These are phyloP conservation scores for Belgica antarctica DNA, from an alignment of 2,888 invertebrate species.

Conservation along the genomic window DNA sequence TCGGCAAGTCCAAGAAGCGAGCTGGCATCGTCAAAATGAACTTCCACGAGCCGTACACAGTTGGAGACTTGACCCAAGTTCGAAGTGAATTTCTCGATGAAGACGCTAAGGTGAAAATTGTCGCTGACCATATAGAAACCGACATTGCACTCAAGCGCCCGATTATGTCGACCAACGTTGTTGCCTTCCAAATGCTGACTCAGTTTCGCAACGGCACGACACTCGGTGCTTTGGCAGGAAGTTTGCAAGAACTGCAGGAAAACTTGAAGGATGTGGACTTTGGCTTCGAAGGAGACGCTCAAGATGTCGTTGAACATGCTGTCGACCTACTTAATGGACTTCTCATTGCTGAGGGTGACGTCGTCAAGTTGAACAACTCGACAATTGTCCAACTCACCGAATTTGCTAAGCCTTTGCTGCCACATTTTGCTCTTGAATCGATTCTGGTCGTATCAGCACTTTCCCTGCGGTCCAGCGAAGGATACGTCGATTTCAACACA, in stretches of 20 bases:
- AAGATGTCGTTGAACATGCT: not conserved
- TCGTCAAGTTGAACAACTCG: not conserved
- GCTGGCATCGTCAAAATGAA: conserved; percentile 6
- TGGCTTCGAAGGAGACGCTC: conserved; percentile 3
- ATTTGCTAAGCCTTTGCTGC: conserved; percentile 6
- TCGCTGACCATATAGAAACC: not conserved
- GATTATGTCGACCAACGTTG: conserved; percentile 14
- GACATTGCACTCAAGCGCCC: conserved; percentile 15
- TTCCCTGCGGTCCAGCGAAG: not conserved
- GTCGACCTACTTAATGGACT: not conserved
- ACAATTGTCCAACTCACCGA: not conserved
- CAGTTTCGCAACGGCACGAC: not conserved
- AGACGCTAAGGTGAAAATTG: not conserved
- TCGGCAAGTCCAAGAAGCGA: too few relatives aligned
- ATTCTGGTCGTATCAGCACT: not conserved
- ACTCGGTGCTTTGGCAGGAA: not conserved
- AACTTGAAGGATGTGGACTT: conserved; percentile 2
- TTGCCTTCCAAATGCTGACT: conserved; percentile 20
- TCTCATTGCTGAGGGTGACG: not conserved
- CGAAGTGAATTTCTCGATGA: not conserved
- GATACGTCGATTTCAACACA: not conserved
- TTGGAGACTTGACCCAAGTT: not conserved
- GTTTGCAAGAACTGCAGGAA: conserved; percentile 3
- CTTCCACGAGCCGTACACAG: conserved; percentile 29
- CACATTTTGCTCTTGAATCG: not conserved